Conservation (phyloP, 2,888 invertebrate species). For the Drosophila multiciliata region DNA sequence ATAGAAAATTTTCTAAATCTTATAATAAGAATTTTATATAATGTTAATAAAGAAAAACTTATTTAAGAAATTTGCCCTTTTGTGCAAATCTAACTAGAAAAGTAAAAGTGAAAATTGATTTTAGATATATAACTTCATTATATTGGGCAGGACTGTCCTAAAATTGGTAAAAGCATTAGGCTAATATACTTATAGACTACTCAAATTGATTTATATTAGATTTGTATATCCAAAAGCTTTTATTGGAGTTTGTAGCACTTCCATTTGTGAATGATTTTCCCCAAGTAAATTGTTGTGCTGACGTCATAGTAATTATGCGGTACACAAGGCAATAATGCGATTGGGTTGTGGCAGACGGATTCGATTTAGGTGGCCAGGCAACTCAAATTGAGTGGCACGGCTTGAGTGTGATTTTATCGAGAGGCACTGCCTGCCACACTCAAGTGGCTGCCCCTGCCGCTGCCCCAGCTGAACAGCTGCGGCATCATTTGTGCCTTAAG, state of each 20-base stretch:
- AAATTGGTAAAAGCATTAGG: neutral
- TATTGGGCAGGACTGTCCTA: neutral
- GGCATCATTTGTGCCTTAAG: constrained; percentile 33
- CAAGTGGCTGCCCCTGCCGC: constrained; percentile 51
- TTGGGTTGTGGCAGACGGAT: constrained; percentile 38
- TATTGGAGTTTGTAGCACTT: constrained; percentile 1
- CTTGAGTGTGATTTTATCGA: constrained; percentile 54
- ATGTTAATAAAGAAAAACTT: neutral
- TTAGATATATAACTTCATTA: neutral
- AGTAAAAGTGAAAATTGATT: no score
- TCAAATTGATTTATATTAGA: neutral
- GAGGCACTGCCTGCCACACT: constrained; percentile 34
- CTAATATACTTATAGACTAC: neutral
- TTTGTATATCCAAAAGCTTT: neutral
- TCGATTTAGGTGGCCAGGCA: constrained; percentile 29
- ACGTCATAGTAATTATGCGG: constrained; percentile 65
- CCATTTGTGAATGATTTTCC: constrained; percentile 8
- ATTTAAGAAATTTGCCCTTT: neutral
- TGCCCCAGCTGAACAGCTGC: constrained; percentile 64
- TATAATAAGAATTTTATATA: no score
- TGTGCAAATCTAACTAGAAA: neutral
- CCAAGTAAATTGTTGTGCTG: constrained; percentile 45
- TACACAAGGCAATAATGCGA: constrained; percentile 32
- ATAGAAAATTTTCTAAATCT: neutral
- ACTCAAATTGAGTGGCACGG: constrained; percentile 67